Evolutionary conservation across 2,888 invertebrate genomes (phyloP), one percentile per base, ranked within the genome.

Genomic region (Acrobasis repandana): DNA sequence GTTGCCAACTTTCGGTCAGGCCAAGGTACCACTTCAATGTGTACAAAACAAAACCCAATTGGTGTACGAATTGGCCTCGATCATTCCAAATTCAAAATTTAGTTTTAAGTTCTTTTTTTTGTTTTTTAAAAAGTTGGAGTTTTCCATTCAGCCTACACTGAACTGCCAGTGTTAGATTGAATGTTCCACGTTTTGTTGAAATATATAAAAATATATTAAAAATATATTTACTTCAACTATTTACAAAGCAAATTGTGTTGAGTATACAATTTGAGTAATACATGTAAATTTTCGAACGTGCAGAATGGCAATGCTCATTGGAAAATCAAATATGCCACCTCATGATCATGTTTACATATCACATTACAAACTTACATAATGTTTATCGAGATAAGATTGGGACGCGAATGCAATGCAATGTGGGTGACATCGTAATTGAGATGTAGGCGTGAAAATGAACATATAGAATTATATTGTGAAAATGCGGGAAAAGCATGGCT

Each of bases 1-100:
- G 80, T 85, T 90, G 84, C 88, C 90, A 79, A 76, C 83, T 82
- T 90, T 86, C 90, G 91, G 89, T 91, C 91, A 90, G 91, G 92
- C 91, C 91, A 92, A 92, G 92, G 92, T 92, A 91, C 88, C 86
- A 82, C 77, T 72, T 70, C 72, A 77, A 76, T 83, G 82, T 80
- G 78, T 79, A 79, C 82, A 71, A 80, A 80, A 75, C 77, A 77
- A 79, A 74, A 78, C 76, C 72, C 65, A 77, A 91, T 91, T 88
- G 90, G 90, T 88, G 89, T 86, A 76, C 80, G 79, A 77, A 92
- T 92, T 91, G 91, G 91, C 91, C 91, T 85, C 77, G 86, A 84
- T 82, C 83, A 75, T 79, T 83, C 84, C 66, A 91, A 90, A 91
- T 92, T 91, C 90, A 70, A 92, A 92, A 91, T 91, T 91, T 91